Base-by-base conservation (phyloP, 2,888 invertebrate genomes). In the Tetramorium bicarinatum region DNA sequence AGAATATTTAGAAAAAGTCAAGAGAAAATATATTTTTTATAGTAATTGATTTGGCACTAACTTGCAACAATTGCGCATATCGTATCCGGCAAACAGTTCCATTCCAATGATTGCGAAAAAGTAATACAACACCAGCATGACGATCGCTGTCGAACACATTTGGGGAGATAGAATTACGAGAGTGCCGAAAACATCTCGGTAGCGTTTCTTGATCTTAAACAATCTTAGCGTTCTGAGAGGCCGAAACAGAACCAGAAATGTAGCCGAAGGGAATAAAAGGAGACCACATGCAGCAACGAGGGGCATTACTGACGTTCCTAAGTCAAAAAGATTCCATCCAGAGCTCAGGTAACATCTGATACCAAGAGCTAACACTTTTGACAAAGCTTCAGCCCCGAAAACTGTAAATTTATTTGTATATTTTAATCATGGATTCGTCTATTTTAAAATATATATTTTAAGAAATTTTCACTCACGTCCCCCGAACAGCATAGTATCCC, bases 51-150 rank as follows among this genome's bases (percentile, higher is more conserved):
- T 64, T 77, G 59, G 62, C 88, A 96, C 97, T 95, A 95, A 98
- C 98, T 96, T 96, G 95, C 98, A 98, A 95, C 98, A 98, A 94
- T 98, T 97, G 89, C 95, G 96, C 93, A 98, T 96, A 91, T 97
- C 96, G 90, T 97, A 96, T 0, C 96, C 96, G 0, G 97, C 96
- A 94, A 98, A 98, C 34, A 98, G 95, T 94, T 98, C 98, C 98
- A 98, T 98, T 75, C 98, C 98, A 92, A 98, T 96, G 89, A 98
- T 97, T 3, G 98, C 98, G 95, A 98, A 98, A 95, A 97, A 98
- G 95, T 98, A 98, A 94, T 98, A 98, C 95, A 98, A 96, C 90
- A 97, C 97, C 80, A 97, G 95, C 96, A 98, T 97, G 15, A 98
- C 98, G 87, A 98, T 96, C 15, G 97, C 97, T 0, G 98, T 97